Evolutionary conservation across 2,888 invertebrate species (phyloP).

Genomic region (Rhingia rostrata): DNA sequence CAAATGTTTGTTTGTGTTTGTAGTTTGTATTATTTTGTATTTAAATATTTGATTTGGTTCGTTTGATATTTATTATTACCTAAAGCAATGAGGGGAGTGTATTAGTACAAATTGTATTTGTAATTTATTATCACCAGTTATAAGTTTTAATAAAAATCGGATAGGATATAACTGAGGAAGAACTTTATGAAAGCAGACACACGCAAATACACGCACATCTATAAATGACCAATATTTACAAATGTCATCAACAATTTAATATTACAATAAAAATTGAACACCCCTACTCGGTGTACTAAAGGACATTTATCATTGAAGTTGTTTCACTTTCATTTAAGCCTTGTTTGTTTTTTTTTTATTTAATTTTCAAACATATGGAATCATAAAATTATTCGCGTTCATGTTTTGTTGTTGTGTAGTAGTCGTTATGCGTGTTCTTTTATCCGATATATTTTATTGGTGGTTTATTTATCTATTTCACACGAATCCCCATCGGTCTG

Average conservation of each 20-base stretch:
- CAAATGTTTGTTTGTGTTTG: neutral
- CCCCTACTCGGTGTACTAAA: constrained; percentile 19
- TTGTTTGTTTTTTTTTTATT: neutral
- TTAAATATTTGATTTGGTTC: neutral
- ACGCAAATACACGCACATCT: constrained; percentile 18
- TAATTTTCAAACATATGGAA: constrained; percentile 32
- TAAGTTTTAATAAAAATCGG: neutral
- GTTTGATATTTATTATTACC: constrained; percentile 19
- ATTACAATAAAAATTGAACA: constrained; percentile 17
- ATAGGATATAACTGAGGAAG: no score
- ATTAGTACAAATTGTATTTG: constrained; percentile 1
- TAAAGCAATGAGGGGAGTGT: constrained; percentile 16
- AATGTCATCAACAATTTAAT: constrained; percentile 10
- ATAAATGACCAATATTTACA: constrained; percentile 21
- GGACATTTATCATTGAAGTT: neutral
- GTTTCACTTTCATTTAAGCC: neutral
- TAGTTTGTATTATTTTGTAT: constrained; percentile 5
- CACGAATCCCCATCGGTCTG: no score
- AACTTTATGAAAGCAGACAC: neutral
- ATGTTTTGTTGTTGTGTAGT: constrained; percentile 17
- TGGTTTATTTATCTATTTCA: constrained; percentile 4
- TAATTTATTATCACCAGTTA: constrained; percentile 16
- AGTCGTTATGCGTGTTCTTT: constrained; percentile 24
- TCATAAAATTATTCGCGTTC: constrained; percentile 52
- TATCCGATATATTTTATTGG: constrained; percentile 17